Evolutionary conservation across 2,113 vertebrate species (phyloP), one percentile per base, ranked within the genome.

Genomic region (Mandrillus leucophaeus): DNA sequence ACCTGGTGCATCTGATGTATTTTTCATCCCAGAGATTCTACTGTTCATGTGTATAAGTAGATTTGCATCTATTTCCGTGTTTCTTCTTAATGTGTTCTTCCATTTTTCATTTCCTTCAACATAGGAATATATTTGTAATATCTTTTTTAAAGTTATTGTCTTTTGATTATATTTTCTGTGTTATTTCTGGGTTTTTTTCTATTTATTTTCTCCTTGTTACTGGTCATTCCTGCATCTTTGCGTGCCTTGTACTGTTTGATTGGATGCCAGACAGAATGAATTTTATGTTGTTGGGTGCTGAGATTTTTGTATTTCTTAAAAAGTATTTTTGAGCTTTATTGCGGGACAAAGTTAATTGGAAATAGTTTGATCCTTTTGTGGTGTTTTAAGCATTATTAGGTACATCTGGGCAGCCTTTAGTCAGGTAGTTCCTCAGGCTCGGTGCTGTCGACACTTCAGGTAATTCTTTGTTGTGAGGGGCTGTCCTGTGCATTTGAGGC

Each of bases 301-400:
- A 76, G 30, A 25, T 48, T 43, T 81, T 95, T 43, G 32, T 66
- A 52, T 93, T 75, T 16, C 57, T 86, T 80, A 52, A 66, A n/a
- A 52, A 66, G 25, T 84, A 68, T 68, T 75, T 90, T 95, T 92
- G 30, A 85, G 32, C 72, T 81, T 94, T 92, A 23, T 92, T 76
- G 64, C 85, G 88, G 52, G 25, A 40, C 55, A 57, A 25, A 48
- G 35, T 80, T 79, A 59, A 59, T 68, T 97, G 70, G 61, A 80
- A 87, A 30, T 52, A 78, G 23, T 72, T 88, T 88, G 52, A 45
- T 52, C 23, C n/a, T 91, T 78, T 90, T 30, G 22, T 45, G 43
- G 50, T 16, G 40, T 88, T 70, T 78, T 25, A 78, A 82, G 43
- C 38, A 73, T 83, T 38, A 7, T 79, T 13, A 90, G 66, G 32